These are phyloP conservation scores for Heliothis subflexa DNA, from an alignment of 1,140 invertebrate genomes.

Conservation along the genomic window DNA sequence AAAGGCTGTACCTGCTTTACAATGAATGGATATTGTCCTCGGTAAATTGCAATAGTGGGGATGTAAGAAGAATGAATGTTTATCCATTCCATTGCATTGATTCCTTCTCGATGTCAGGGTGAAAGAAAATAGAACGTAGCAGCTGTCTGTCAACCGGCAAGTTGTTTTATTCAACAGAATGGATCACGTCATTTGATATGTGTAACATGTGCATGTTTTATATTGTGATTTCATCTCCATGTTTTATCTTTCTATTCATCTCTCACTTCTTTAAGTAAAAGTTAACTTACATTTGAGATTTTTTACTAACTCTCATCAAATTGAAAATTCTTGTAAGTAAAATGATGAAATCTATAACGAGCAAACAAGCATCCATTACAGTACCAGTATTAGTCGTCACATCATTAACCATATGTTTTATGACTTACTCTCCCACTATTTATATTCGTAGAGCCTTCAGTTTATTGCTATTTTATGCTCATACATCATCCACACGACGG, in stretches of 20 bases:
- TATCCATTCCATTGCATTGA: conserved; percentile 40
- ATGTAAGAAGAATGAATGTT: conserved; percentile 37
- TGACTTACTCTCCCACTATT: conserved; percentile 38
- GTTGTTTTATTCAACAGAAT: conserved; percentile 45
- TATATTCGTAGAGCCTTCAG: conserved; percentile 31
- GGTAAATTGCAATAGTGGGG: conserved; percentile 26
- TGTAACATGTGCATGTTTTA: conserved; percentile 31
- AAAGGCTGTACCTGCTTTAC: conserved; percentile 39
- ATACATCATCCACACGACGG: conserved; percentile 25
- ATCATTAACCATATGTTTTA: conserved; percentile 35
- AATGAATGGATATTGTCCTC: conserved; percentile 39
- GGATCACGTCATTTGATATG: conserved; percentile 38
- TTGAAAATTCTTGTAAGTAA: neutral
- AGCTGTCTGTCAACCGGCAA: conserved; percentile 40
- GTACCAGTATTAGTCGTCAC: conserved; percentile 28
- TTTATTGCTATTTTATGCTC: conserved; percentile 42
- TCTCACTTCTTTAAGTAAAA: neutral
- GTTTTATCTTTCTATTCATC: neutral
- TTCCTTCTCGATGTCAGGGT: conserved; percentile 16
- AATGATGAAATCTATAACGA: neutral
- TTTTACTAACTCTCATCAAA: too few species aligned
- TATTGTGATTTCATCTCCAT: neutral
- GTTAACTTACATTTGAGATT: too few species aligned
- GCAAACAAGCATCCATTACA: conserved; percentile 12
- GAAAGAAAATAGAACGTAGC: conserved; percentile 31